Conservation (phyloP, 2,113 vertebrate genomes). For the Dicaeum eximium region DNA sequence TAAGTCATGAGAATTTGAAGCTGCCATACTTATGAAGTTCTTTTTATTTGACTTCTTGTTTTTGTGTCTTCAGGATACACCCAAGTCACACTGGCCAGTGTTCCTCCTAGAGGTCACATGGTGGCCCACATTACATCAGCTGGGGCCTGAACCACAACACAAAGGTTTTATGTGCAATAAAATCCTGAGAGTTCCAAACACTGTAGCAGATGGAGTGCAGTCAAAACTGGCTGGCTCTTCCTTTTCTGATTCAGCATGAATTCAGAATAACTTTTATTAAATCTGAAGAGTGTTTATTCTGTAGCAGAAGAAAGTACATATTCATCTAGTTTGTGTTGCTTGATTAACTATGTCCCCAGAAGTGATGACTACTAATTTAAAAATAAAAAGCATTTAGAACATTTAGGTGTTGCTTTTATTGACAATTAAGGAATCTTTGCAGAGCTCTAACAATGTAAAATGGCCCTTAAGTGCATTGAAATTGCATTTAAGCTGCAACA, state of each 20-base stretch:
- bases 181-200: not conserved
- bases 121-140: constrained; percentile 19
- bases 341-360: not conserved
- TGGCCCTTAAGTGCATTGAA: not conserved
- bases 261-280: not conserved
- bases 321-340: not conserved
- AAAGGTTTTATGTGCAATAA: not conserved
- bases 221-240: not conserved
- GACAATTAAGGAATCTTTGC: not conserved
- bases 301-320: not conserved
- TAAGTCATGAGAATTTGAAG: constrained; percentile 25
- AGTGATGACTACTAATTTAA: not conserved
- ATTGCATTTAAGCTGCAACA: not conserved
- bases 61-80: constrained; percentile 6
- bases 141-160: not conserved
- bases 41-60: constrained; percentile 53
- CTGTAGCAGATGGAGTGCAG: not conserved
- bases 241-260: not conserved
- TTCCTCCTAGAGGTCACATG: constrained; percentile 36
- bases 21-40: not conserved
- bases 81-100: constrained; percentile 29
- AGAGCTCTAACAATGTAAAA: not conserved
- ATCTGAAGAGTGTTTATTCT: not conserved
- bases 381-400: not conserved
- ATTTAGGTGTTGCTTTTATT: not conserved